phyloP scores from a whole-genome alignment of 92 coral and sea anemone species.

The Plumapathes pennacea region DNA sequence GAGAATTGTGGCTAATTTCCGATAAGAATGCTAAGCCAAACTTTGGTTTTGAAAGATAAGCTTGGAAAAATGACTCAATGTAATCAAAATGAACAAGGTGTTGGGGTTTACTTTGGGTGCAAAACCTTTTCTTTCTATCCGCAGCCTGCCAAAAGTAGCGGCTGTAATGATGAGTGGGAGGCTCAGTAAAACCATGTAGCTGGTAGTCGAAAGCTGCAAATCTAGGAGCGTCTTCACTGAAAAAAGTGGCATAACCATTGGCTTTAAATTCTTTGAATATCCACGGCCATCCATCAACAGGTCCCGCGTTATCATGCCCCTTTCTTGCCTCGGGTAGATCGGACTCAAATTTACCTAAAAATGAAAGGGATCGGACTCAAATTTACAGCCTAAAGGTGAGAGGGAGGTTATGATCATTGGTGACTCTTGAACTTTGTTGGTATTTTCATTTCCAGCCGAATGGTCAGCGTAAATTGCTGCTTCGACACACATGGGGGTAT shows the following conservation, averaged over 20 bases:
- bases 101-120: constrained; percentile 80
- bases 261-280: constrained; percentile 74
- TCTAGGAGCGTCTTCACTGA: constrained; percentile 74
- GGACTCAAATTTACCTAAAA: constrained; percentile 72
- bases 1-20: constrained; percentile 64
- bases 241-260: constrained; percentile 83
- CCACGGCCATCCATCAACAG: constrained; percentile 93
- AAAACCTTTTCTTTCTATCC: constrained; percentile 34
- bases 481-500: too few relatives aligned
- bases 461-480: too few relatives aligned
- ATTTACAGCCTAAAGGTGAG: constrained; percentile 50
- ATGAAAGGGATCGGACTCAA: constrained; percentile 49
- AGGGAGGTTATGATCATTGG: not conserved
- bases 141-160: constrained; percentile 92
- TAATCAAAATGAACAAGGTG: constrained; percentile 81
- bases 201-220: constrained; percentile 74
- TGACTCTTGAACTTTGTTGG: not conserved
- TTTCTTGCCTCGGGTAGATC: constrained; percentile 89
- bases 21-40: constrained; percentile 79
- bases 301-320: constrained; percentile 38
- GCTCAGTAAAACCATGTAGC: constrained; percentile 78
- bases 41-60: constrained; percentile 71
- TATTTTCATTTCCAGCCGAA: too few relatives aligned
- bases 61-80: constrained; percentile 75
- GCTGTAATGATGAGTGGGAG: constrained; percentile 86